Conservation (phyloP, 2,113 vertebrate species). For the Calypte anna region DNA sequence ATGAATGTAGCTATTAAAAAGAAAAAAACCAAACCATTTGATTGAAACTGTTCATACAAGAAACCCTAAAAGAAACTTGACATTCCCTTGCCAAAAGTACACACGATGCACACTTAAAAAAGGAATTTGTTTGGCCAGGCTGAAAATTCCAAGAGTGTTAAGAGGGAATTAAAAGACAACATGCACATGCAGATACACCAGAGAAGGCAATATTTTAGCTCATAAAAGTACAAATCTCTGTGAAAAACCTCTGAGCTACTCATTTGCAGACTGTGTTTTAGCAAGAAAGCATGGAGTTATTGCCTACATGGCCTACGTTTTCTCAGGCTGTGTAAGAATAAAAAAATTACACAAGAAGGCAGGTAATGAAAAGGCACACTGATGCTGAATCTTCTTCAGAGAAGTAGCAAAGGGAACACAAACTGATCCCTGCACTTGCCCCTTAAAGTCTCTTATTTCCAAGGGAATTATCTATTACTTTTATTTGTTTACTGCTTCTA, state of each 20-base stretch:
- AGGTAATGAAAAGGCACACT: not conserved
- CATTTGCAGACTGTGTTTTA: not conserved
- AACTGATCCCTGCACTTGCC: not conserved
- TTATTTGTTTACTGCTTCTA: not conserved
- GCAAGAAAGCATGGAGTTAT: not conserved
- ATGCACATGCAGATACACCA: fast-evolving
- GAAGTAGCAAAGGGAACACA: not conserved
- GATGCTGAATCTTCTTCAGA: not conserved
- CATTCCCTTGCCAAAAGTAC: not conserved
- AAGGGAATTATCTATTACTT: not conserved
- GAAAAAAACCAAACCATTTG: not conserved
- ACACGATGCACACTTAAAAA: not conserved
- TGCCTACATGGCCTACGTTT: not conserved
- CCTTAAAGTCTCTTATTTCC: not conserved
- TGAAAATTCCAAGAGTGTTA: not conserved
- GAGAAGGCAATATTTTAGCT: not conserved
- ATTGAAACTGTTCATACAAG: not conserved
- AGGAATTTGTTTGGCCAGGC: not conserved
- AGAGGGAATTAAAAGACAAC: not conserved
- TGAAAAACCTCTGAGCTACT: not conserved
- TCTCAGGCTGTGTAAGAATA: not conserved
- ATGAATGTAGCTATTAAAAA: not conserved
- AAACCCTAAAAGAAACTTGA: not conserved
- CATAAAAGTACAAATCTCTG: not conserved
- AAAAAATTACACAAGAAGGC: not conserved